Percentiles rank a stretch among this genome's conserved stretches.
Evolutionary conservation across 2,113 vertebrate species (phyloP).

Genomic region (Limanda limanda): DNA sequence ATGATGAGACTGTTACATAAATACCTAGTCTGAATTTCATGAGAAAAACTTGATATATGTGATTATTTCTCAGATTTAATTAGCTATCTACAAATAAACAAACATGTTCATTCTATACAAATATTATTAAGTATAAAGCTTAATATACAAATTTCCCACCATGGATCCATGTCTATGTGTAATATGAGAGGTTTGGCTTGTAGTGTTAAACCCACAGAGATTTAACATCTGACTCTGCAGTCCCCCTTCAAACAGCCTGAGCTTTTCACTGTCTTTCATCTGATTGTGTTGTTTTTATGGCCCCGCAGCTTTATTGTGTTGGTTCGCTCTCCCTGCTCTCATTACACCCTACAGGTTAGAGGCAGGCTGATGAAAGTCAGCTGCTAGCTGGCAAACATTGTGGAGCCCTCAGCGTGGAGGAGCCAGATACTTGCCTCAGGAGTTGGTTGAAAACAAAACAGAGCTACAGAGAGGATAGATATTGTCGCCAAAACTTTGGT

Average conservation of each 20-base stretch:
- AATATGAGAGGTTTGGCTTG: background rate
- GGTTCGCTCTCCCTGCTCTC: background rate
- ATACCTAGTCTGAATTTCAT: background rate
- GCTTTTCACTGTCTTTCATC: background rate
- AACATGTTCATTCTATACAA: background rate
- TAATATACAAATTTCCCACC: background rate
- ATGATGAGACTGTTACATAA: background rate
- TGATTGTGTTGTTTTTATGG: background rate
- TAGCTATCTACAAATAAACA: background rate
- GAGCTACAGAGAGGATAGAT: background rate
- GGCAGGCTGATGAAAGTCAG: background rate
- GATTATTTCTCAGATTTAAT: background rate
- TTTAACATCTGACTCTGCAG: background rate
- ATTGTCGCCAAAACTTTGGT: background rate
- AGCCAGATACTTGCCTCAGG: background rate
- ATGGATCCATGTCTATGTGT: background rate
- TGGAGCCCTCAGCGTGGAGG: background rate
- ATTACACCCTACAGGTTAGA: background rate
- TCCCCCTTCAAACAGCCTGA: background rate
- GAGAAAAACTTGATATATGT: background rate
- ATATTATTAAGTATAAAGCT: background rate
- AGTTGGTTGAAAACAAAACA: background rate
- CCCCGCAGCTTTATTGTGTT: conserved; percentile 4
- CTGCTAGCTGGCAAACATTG: background rate
- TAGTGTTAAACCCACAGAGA: background rate